phyloP scores from a whole-genome alignment of 37 sponge, comb jelly and placozoan species.

The Lycopodina hypogea region DNA sequence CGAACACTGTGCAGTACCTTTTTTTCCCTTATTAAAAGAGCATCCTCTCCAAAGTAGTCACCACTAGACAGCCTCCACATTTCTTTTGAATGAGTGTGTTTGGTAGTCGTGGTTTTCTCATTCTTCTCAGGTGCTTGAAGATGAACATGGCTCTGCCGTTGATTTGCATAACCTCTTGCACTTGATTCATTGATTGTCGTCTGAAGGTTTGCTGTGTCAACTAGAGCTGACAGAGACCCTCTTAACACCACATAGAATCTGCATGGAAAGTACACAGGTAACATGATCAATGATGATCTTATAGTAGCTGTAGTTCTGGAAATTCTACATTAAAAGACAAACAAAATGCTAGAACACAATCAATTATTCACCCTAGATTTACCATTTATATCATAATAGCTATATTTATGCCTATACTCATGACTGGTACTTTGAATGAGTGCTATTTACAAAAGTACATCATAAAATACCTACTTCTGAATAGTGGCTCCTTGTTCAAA shows the following conservation, averaged over 20 bases:
- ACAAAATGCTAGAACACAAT: too few species aligned
- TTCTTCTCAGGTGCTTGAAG: not conserved
- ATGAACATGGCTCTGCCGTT: not conserved
- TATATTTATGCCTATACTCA: too few species aligned
- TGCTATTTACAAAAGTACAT: not conserved
- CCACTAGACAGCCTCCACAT: not conserved
- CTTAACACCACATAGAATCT: conserved; percentile 33
- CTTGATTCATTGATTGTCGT: not conserved
- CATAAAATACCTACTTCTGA: not conserved
- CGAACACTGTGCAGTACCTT: not conserved
- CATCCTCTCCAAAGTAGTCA: conserved; percentile 24
- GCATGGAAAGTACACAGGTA: not conserved
- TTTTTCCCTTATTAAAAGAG: conserved; percentile 3
- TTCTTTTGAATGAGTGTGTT: not conserved
- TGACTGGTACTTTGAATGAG: too few species aligned
- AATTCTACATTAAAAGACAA: not conserved
- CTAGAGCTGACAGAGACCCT: conserved; percentile 18
- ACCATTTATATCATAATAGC: too few species aligned
- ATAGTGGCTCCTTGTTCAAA: not conserved
- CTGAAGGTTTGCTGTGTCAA: conserved; percentile 5
- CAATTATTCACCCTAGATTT: too few species aligned
- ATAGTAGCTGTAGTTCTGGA: not conserved
- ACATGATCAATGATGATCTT: not conserved
- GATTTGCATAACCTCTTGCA: not conserved
- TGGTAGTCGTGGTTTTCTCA: not conserved